A percentile compares a stretch with the other conserved stretches of the same genome.
Evolutionary conservation across 1,140 invertebrate genomes (phyloP).

Genomic region (Drosophila trapezifrons): DNA sequence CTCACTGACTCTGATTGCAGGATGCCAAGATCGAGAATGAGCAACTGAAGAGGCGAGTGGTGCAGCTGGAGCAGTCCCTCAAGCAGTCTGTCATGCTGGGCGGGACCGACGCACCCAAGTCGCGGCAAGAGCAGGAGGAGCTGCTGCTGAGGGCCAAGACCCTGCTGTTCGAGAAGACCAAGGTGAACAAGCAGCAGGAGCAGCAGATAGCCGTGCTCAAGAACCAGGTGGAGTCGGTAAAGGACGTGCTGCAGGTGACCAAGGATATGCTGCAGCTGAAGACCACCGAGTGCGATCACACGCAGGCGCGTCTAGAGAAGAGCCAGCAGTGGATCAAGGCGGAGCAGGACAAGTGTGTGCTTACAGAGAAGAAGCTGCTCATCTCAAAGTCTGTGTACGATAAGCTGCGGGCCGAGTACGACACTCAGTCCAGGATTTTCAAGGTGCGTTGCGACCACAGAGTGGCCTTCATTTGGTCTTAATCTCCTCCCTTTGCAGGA

Average conservation of each 20-base stretch:
- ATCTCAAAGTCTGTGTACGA: slow-evolving; percentile 89
- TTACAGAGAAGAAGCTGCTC: slow-evolving; percentile 88
- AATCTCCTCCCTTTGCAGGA: slow-evolving; percentile 46
- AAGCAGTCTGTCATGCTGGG: slow-evolving; percentile 79
- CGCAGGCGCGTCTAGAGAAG: slow-evolving; percentile 88
- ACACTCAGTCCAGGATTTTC: slow-evolving; percentile 89
- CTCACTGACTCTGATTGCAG: slow-evolving; percentile 31
- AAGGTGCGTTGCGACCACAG: slow-evolving; percentile 81
- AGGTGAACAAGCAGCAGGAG: slow-evolving; percentile 90
- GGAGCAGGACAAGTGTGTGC: slow-evolving; percentile 88
- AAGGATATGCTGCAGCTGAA: slow-evolving; percentile 91
- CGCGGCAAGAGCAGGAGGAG: slow-evolving; percentile 85
- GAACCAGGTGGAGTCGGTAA: slow-evolving; percentile 89
- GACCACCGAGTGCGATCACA: slow-evolving; percentile 90
- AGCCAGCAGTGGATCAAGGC: slow-evolving; percentile 89
- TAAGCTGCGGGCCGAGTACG: slow-evolving; percentile 90
- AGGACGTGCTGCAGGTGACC: slow-evolving; percentile 91
- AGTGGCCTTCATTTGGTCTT: not conserved
- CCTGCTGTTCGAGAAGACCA: slow-evolving; percentile 88
- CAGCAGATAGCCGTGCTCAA: slow-evolving; percentile 89
- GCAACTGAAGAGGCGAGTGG: slow-evolving; percentile 62
- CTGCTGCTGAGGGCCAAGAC: slow-evolving; percentile 87
- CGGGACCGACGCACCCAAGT: slow-evolving; percentile 75
- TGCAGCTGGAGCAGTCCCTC: slow-evolving; percentile 74
- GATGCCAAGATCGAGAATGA: slow-evolving; percentile 72